phyloP scores from a whole-genome alignment of 2,797 vertebrate genomes.

The Chaetodon trifasciatus region DNA sequence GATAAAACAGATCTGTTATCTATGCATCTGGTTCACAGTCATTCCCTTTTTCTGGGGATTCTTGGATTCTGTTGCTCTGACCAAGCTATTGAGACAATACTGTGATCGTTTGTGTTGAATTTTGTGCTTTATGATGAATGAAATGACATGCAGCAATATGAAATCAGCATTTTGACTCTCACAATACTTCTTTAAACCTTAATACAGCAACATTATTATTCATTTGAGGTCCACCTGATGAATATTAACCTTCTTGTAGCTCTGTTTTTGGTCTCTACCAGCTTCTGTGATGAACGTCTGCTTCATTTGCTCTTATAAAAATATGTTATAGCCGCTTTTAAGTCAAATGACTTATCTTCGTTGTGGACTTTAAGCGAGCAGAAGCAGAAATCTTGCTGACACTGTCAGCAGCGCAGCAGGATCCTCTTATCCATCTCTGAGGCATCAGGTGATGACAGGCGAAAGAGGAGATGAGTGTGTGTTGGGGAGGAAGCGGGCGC shows the following conservation, averaged over 20 bases:
- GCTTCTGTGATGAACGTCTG: not conserved
- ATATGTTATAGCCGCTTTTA: not conserved
- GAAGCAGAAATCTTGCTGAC: constrained; percentile 30
- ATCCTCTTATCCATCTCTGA: constrained; percentile 47
- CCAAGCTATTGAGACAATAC: not conserved
- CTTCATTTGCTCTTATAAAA: not conserved
- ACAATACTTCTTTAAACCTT: not conserved
- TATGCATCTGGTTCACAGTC: constrained; percentile 39
- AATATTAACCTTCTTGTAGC: not conserved
- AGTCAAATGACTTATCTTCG: constrained; percentile 10
- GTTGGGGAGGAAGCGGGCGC: constrained; percentile 14
- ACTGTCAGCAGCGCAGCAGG: constrained; percentile 5
- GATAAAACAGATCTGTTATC: constrained; percentile 45
- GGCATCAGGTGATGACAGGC: constrained; percentile 56
- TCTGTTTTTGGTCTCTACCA: not conserved
- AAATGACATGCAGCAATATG: constrained; percentile 1
- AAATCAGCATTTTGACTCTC: not conserved
- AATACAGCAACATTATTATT: not conserved
- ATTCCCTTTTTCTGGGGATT: constrained; percentile 36
- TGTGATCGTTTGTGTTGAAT: constrained; percentile 25
- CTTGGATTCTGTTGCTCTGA: constrained; percentile 8
- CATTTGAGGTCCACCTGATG: not conserved
- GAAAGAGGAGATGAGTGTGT: constrained; percentile 42
- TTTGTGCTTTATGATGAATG: constrained; percentile 15
- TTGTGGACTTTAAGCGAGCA: constrained; percentile 24